A percentile compares a stretch with the other conserved stretches of the same genome.
Conservation (phyloP, 2,888 invertebrate genomes). For the Cosmia trapezina region DNA sequence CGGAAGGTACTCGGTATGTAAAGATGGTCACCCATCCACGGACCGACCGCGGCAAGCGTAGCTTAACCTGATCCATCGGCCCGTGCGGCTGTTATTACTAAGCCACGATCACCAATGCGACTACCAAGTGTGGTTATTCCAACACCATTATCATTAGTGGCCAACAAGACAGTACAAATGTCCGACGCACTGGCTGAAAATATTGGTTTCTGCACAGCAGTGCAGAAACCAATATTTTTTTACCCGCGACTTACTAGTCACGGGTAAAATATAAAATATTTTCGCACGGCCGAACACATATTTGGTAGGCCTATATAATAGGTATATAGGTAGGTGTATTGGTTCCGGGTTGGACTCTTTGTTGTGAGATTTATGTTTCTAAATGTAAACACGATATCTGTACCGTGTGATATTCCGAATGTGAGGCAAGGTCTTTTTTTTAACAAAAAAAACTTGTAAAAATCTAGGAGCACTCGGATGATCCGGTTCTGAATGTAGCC, state of each 20-base stretch:
- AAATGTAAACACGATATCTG: conserved; percentile 6
- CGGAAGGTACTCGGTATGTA: too few species aligned
- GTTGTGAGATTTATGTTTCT: conserved; percentile 31
- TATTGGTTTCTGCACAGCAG: conserved; percentile 23
- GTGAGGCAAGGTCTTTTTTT: background rate
- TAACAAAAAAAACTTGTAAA: background rate
- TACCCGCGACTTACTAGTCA: background rate
- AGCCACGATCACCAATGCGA: background rate
- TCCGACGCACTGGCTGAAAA: conserved; percentile 6
- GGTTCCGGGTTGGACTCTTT: conserved; percentile 27
- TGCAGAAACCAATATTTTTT: background rate
- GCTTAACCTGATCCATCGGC: too few species aligned
- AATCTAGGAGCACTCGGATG: background rate
- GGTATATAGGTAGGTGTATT: conserved; percentile 5
- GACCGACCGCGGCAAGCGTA: too few species aligned
- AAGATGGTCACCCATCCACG: too few species aligned
- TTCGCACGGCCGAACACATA: conserved; percentile 38
- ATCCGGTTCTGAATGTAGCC: conserved; percentile 6
- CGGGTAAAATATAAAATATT: conserved; percentile 11
- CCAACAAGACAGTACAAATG: conserved; percentile 9
- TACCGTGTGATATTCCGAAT: background rate
- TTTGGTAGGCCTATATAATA: conserved; percentile 23
- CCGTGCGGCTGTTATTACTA: too few species aligned
- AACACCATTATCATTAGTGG: background rate
- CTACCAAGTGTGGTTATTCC: too few species aligned